Base-by-base conservation (phyloP, 2,113 vertebrate genomes). In the Misgurnus mizolepis region DNA sequence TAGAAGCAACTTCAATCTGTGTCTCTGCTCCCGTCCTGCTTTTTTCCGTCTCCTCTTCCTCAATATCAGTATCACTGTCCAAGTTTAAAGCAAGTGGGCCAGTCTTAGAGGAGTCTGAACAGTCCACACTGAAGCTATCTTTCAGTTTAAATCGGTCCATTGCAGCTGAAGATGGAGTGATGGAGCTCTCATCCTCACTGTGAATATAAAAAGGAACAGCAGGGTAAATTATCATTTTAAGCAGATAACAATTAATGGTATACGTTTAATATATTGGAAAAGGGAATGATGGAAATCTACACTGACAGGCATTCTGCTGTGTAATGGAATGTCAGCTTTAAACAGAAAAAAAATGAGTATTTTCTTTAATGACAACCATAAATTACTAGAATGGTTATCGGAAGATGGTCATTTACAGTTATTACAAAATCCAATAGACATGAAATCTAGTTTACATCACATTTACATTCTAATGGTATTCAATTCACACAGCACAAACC, bases 121-220 rank as follows among this genome's bases (percentile, higher is more conserved):
- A 65, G 6, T 22, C 82, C 5, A 67, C 77, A 41, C 79, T 78
- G 70, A 85, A 81, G 68, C 73, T 82, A 80, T 85, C 87, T 76
- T 56, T 76, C 81, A 75, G 85, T 67, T 47, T 12, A 22, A 85
- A 79, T 49, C 76, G 82, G 45, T 87, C 85, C 83, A 81, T 87
- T 78, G 83, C 40, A 4, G 86, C 87, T 45, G 82, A 83, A 8
- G 83, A 84, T 0, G 88, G 89, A 17, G 89, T 89, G 58, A 90
- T 84, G 43, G 83, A 88, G 83, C 88, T 89, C 87, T 93, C 92
- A 40, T 91, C 90, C 76, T 91, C 92, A 83, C 93, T 93, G 85
- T 40, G 41, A 88, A 84, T 75, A 7, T 78, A 68, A n/a, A 65
- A 47, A 56, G 4, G 60, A 65, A 76, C 50, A 78, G 41, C 9